A percentile compares a stretch with the other conserved stretches of the same genome.
phyloP scores from a whole-genome alignment of 2,888 invertebrate species.

The Lasioglossum zephyrum region DNA sequence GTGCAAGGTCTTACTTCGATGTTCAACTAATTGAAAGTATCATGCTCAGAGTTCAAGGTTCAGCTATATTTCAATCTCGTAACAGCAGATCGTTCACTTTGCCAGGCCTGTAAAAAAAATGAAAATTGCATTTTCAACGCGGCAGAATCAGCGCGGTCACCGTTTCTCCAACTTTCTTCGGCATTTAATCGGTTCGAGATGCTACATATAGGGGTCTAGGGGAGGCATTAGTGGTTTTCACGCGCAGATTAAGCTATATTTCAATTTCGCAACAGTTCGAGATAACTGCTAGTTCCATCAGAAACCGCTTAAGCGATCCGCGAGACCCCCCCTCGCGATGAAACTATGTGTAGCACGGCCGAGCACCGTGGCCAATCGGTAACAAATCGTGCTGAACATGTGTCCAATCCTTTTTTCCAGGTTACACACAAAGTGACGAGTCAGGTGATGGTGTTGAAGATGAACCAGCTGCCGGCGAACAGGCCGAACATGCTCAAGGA shows the following conservation, averaged over 20 bases:
- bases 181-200: background rate
- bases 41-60: background rate
- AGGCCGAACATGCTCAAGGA: slow-evolving; percentile 98
- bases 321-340: background rate
- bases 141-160: background rate
- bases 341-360: slow-evolving; percentile 4
- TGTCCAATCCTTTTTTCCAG: slow-evolving; percentile 84
- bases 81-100: no score
- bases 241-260: background rate
- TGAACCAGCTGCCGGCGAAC: slow-evolving; percentile 97
- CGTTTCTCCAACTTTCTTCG: background rate
- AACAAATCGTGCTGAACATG: slow-evolving; percentile 31
- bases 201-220: background rate
- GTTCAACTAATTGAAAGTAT: background rate
- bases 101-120: background rate
- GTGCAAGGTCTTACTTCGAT: background rate
- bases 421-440: slow-evolving; percentile 97
- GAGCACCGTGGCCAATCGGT: slow-evolving; percentile 14
- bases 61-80: background rate
- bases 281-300: slow-evolving; percentile 2
- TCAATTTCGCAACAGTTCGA: background rate
- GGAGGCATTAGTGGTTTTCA: background rate
- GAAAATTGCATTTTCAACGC: background rate
- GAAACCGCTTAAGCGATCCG: slow-evolving; percentile 28
- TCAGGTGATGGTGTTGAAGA: slow-evolving; percentile 98